Conservation (phyloP, 2,888 invertebrate genomes). For the Cerastis rubricosa region DNA sequence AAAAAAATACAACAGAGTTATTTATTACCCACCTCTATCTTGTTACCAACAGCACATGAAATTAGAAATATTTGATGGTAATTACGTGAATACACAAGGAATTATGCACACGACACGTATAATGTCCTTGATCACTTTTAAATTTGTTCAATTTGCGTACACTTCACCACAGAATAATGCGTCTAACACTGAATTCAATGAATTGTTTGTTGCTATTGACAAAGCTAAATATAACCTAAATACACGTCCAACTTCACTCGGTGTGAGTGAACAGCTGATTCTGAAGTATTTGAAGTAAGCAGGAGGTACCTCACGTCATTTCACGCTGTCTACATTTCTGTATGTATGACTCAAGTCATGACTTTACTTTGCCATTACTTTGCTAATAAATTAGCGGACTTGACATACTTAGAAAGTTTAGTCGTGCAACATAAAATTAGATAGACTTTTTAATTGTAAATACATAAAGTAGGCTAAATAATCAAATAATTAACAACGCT, state of each 20-base stretch:
- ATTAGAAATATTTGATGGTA: conserved; percentile 11
- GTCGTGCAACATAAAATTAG: not conserved
- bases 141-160: conserved; percentile 45
- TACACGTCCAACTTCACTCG: conserved; percentile 54
- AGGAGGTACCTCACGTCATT: conserved; percentile 9
- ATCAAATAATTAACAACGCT: not conserved
- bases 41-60: conserved; percentile 21
- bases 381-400: conserved; percentile 5
- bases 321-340: conserved; percentile 26
- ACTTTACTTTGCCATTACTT: conserved; percentile 27
- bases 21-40: conserved; percentile 28
- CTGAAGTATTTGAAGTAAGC: conserved; percentile 40
- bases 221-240: conserved; percentile 50
- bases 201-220: conserved; percentile 47
- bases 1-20: conserved; percentile 50
- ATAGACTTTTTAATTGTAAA: not conserved
- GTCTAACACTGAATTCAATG: conserved; percentile 34
- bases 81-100: conserved; percentile 27
- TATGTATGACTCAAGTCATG: not conserved
- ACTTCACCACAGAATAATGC: conserved; percentile 45
- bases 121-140: conserved; percentile 51
- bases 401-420: conserved; percentile 10
- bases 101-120: conserved; percentile 13
- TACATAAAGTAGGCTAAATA: not conserved
- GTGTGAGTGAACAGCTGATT: conserved; percentile 64